Conservation (phyloP, 1,140 invertebrate genomes). For the Pachyrhynchus sulphureomaculatus region DNA sequence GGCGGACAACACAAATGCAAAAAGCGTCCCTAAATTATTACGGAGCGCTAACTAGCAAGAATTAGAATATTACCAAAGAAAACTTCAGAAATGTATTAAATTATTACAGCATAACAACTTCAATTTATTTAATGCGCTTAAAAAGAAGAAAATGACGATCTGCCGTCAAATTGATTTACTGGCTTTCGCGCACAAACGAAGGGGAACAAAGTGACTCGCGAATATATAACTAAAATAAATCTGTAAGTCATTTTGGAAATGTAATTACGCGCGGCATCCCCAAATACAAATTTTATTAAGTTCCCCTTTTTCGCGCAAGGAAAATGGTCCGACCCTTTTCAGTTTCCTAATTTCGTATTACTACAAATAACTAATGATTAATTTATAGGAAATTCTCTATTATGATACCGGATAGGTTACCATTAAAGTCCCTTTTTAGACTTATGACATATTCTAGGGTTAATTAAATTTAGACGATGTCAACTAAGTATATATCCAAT, state of each 20-base stretch:
- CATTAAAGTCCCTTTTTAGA: too few relatives aligned
- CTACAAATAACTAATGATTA: too few relatives aligned
- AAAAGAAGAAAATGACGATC: slow-evolving; percentile 14
- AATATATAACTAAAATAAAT: slow-evolving; percentile 31
- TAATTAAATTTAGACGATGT: too few relatives aligned
- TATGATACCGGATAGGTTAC: too few relatives aligned
- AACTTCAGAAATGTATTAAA: slow-evolving; percentile 10
- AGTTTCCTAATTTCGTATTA: too few relatives aligned
- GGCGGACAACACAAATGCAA: too few relatives aligned
- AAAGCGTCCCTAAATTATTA: too few relatives aligned
- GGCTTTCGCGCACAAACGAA: not conserved
- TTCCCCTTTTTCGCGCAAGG: slow-evolving; percentile 10
- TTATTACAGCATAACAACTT: slow-evolving; percentile 16
- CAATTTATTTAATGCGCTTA: slow-evolving; percentile 16
- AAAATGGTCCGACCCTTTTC: not conserved
- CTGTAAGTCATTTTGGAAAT: slow-evolving; percentile 40
- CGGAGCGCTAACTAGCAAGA: too few relatives aligned
- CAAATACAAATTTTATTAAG: slow-evolving; percentile 44
- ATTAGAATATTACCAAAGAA: too few relatives aligned
- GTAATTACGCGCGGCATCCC: slow-evolving; percentile 39
- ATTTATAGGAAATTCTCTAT: too few relatives aligned
- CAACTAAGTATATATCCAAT: too few relatives aligned
- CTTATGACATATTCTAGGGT: too few relatives aligned
- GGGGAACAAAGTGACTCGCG: slow-evolving; percentile 14
- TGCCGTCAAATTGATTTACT: slow-evolving; percentile 23